Conservation (phyloP, 2,113 vertebrate genomes). For the Gorsachius goisagi region DNA sequence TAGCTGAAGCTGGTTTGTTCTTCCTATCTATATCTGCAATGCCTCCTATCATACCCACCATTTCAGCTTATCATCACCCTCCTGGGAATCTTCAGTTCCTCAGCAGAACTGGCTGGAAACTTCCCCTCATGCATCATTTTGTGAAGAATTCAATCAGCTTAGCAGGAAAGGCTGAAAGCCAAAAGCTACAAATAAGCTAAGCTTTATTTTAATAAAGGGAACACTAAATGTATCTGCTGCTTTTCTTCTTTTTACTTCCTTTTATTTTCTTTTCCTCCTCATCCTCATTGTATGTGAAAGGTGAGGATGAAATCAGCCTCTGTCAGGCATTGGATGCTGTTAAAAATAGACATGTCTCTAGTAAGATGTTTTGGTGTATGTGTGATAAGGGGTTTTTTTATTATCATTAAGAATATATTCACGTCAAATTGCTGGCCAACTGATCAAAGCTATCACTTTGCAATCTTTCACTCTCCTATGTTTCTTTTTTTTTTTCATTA, state of each 20-base stretch:
- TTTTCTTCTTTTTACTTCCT: background rate
- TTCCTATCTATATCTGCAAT: background rate
- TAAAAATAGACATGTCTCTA: background rate
- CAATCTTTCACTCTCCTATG: background rate
- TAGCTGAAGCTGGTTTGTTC: background rate
- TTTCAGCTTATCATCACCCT: background rate
- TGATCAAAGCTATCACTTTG: background rate
- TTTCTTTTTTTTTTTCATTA: background rate
- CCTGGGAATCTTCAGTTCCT: conserved; percentile 18
- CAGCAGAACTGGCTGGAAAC: background rate
- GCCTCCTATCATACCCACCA: background rate
- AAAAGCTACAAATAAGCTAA: background rate
- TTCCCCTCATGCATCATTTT: background rate
- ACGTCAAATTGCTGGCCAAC: background rate
- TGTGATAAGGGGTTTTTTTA: background rate
- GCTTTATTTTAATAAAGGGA: background rate
- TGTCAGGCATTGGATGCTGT: background rate
- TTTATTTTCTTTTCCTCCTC: background rate
- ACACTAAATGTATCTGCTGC: background rate
- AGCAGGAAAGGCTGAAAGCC: background rate
- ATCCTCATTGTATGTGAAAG: background rate
- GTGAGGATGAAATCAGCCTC: background rate
- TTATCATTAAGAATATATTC: background rate
- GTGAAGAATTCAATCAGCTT: background rate
- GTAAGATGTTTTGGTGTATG: background rate